Evolutionary conservation across 2,797 vertebrate species (phyloP).

Genomic region (Mormyrops boulengeri): DNA sequence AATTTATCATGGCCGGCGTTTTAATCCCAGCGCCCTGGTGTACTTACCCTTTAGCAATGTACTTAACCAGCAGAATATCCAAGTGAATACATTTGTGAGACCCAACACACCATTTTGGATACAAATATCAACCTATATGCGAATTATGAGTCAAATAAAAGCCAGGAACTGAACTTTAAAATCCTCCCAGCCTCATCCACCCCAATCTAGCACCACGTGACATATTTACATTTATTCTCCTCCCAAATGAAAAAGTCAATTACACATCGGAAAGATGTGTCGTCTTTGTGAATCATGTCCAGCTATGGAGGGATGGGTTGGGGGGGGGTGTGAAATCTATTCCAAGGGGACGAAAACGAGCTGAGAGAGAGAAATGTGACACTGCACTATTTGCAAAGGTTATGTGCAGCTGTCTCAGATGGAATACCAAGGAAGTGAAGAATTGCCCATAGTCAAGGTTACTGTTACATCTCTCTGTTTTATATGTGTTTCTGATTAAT

Average conservation of each 20-base stretch:
- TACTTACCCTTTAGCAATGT: not conserved
- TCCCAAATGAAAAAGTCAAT: not conserved
- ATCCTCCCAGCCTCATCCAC: not conserved
- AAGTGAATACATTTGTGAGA: not conserved
- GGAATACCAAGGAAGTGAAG: constrained; percentile 36
- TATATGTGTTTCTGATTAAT: not conserved
- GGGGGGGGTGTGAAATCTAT: constrained; percentile 41
- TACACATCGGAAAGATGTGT: not conserved
- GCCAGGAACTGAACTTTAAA: not conserved
- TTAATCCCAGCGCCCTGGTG: not conserved
- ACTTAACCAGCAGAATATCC: not conserved
- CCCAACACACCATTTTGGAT: not conserved
- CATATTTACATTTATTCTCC: not conserved
- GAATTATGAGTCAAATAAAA: not conserved
- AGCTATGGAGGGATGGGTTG: constrained; percentile 30
- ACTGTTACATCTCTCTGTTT: not conserved
- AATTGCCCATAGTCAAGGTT: constrained; percentile 28
- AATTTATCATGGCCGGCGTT: not conserved
- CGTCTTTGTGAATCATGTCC: constrained; percentile 21
- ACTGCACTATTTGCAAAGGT: constrained; percentile 55
- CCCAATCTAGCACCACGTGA: not conserved
- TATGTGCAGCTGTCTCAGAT: constrained; percentile 61
- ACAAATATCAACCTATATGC: not conserved
- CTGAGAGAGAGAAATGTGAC: constrained; percentile 64
- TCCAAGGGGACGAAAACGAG: constrained; percentile 53